Base-by-base conservation (phyloP, 1,140 invertebrate species). In the Brachionus rubens region DNA sequence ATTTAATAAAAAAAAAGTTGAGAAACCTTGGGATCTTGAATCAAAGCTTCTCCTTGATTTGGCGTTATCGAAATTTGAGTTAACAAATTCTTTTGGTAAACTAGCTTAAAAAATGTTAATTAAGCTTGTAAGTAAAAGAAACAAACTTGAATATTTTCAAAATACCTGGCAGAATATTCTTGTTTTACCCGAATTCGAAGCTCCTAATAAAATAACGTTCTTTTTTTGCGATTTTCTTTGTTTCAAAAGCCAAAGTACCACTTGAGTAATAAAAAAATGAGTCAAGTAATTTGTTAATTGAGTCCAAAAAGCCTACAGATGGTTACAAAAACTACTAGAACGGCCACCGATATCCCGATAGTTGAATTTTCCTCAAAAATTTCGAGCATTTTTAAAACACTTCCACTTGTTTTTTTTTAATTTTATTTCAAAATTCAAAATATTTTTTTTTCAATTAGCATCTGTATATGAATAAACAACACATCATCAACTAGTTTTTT, bases 11-110 rank as follows among this genome's bases (percentile, higher is more conserved):
- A 19, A 26, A 43, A 16, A 14, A 43, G 19, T 36, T 5, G 28
- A 3, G 30, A 36, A 6, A 56, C 5, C 0, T 9, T n/a, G 19
- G 16, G 26, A 19, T 43, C 40, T 65, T 41, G 10, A 65, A 65
- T 65, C 10, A 72, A 16, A 1, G 46, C 68, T 10, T 48, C 26
- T 14, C 46, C 46, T 36, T 16, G n/a, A 24, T 72, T 72, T 30
- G 46, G 26, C n/a, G 40, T 26, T 33, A 72, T 72, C 26, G 68
- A 72, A 26, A 72, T 72, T 72, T 72, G 68, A 48, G 43, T 72
- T 4, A 72, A 16, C 3, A 48, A 16, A 50, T 72, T 21, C 33
- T 54, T 48, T 26, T 54, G 21, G 7, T 72, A 72, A 3, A 72
- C 43, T 2, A 72, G 24, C 46, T 72, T 12, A 50, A n/a, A n/a